These are phyloP conservation scores for Peromyscus maniculatus DNA, from an alignment of 2,113 vertebrate genomes.

Conservation along the genomic window DNA sequence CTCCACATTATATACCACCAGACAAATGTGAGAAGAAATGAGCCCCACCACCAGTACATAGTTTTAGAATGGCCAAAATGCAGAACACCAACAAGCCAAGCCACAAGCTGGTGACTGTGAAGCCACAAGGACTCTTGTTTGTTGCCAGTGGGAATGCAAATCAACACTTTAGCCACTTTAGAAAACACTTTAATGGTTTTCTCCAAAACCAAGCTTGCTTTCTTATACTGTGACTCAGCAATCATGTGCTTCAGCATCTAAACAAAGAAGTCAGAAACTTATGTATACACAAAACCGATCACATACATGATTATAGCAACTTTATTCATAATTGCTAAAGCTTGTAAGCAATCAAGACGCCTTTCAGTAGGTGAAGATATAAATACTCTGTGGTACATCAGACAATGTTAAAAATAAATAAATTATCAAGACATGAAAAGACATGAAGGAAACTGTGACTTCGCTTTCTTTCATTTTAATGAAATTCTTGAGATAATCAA, in stretches of 20 bases:
- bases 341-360: background rate
- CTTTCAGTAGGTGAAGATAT: background rate
- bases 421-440: background rate
- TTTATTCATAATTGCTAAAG: conserved; percentile 1
- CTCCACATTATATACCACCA: background rate
- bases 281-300: background rate
- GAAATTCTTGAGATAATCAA: background rate
- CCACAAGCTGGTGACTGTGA: too few relatives aligned
- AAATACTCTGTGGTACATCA: background rate
- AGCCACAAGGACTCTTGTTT: background rate
- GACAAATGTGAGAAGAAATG: background rate
- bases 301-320: background rate
- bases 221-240: background rate
- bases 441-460: background rate
- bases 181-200: background rate
- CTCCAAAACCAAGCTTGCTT: background rate
- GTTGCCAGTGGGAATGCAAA: background rate
- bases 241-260: background rate
- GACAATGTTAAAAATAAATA: background rate
- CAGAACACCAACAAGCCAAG: too few relatives aligned
- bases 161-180: background rate
- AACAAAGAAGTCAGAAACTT: conserved; percentile 5
- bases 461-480: background rate
- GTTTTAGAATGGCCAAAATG: background rate
- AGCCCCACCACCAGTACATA: background rate